Evolutionary conservation across 2,888 invertebrate genomes (phyloP).

Genomic region (Drosophila merina): DNA sequence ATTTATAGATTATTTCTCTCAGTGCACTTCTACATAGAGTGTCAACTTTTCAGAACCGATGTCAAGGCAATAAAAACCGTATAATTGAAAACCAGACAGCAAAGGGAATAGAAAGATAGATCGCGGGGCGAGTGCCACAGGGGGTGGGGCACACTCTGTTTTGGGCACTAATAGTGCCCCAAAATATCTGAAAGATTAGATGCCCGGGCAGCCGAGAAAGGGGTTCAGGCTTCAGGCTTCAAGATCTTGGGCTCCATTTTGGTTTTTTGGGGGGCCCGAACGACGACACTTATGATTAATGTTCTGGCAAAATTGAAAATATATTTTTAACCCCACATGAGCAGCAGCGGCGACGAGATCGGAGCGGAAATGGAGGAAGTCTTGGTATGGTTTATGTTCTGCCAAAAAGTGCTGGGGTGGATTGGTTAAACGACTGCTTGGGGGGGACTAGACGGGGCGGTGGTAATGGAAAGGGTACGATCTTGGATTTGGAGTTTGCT

Average conservation of each 20-base stretch:
- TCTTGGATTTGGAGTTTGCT: constrained; percentile 50
- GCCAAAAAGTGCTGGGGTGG: constrained; percentile 73
- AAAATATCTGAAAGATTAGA: constrained; percentile 76
- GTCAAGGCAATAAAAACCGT: constrained; percentile 73
- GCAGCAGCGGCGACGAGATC: constrained; percentile 12
- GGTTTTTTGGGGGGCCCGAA: constrained; percentile 46
- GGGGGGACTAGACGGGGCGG: constrained; percentile 14
- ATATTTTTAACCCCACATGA: constrained; percentile 47
- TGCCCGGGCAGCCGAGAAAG: constrained; percentile 51
- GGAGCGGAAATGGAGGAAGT: constrained; percentile 74
- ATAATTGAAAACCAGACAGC: constrained; percentile 69
- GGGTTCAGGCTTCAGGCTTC: constrained; percentile 50
- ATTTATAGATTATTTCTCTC: constrained; percentile 12
- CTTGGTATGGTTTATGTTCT: constrained; percentile 72
- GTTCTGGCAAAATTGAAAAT: constrained; percentile 76
- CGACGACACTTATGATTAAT: constrained; percentile 68
- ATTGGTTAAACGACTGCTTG: constrained; percentile 19
- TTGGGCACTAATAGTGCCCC: constrained; percentile 52
- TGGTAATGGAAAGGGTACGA: constrained; percentile 6
- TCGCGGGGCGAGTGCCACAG: background rate
- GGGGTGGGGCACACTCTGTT: background rate
- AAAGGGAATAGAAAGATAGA: constrained; percentile 24
- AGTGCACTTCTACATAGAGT: constrained; percentile 48
- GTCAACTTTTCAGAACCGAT: constrained; percentile 74
- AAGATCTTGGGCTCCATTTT: background rate